Conservation (phyloP, 2,113 vertebrate species). For the Taurulus bubalis region DNA sequence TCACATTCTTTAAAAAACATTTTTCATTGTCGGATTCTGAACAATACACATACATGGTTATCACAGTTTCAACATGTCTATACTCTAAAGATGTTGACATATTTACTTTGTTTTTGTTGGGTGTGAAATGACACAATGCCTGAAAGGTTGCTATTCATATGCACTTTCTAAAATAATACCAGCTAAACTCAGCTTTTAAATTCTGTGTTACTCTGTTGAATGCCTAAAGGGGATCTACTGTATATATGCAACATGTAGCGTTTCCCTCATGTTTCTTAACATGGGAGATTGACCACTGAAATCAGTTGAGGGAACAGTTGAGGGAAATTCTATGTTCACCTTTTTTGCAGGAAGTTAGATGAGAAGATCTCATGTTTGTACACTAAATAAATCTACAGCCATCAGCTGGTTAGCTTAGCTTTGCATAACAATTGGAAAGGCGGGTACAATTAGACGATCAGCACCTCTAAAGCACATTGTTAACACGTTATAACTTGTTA, state of each 20-base stretch:
- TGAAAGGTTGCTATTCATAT: constrained; percentile 25
- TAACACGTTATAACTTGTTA: too few species aligned
- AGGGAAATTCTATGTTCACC: not conserved
- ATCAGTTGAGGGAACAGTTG: not conserved
- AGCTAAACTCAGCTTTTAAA: not conserved
- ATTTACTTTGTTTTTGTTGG: constrained; percentile 28
- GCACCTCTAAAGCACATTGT: too few species aligned
- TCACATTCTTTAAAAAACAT: constrained; percentile 27
- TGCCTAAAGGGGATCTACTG: not conserved
- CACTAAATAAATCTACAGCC: not conserved
- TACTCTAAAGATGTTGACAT: constrained; percentile 6
- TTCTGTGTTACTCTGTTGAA: not conserved
- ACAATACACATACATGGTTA: constrained; percentile 59
- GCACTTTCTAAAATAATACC: constrained; percentile 9
- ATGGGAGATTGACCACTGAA: not conserved
- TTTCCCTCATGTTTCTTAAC: constrained; percentile 45
- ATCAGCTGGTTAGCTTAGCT: not conserved
- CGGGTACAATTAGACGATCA: too few species aligned
- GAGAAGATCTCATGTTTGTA: not conserved
- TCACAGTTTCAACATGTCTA: constrained; percentile 27
- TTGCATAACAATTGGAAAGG: not conserved
- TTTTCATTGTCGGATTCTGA: constrained; percentile 40
- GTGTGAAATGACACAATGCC: constrained; percentile 15
- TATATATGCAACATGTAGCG: constrained; percentile 1
- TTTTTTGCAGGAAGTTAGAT: not conserved